Conservation (phyloP, 2,797 vertebrate species). For the Chelidonichthys spinosus region DNA sequence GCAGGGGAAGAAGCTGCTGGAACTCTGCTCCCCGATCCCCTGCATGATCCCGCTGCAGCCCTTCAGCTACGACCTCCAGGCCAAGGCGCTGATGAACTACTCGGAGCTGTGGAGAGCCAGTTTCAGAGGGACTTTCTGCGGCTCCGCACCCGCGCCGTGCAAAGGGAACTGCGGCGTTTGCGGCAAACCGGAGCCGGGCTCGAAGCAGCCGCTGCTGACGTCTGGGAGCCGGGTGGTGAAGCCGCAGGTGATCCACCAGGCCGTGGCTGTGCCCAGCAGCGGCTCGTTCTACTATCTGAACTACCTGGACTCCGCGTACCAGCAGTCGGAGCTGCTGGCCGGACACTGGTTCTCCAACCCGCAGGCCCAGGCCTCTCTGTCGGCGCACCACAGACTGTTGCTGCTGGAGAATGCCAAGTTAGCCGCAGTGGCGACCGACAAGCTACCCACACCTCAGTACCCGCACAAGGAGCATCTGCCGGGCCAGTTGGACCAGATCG, state of each 20-base stretch:
- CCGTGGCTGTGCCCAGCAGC: constrained; percentile 88
- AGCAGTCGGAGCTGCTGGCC: constrained; percentile 87
- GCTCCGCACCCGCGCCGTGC: constrained; percentile 88
- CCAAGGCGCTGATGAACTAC: constrained; percentile 95
- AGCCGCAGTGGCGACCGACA: constrained; percentile 82
- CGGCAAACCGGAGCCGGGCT: constrained; percentile 88
- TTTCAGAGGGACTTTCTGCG: constrained; percentile 87
- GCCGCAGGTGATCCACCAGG: constrained; percentile 96
- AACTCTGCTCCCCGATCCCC: constrained; percentile 92
- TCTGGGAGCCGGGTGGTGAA: constrained; percentile 91
- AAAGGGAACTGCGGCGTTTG: constrained; percentile 93
- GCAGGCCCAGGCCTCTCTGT: constrained; percentile 89
- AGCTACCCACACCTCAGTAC: constrained; percentile 89
- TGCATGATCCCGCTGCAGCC: constrained; percentile 95
- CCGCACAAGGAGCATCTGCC: constrained; percentile 85
- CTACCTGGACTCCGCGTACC: constrained; percentile 95
- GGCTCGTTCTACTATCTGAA: constrained; percentile 97
- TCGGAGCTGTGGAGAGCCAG: constrained; percentile 96
- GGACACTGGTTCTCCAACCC: constrained; percentile 90
- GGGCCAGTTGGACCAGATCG: constrained; percentile 94
- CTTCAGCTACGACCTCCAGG: constrained; percentile 92
- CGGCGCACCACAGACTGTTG: constrained; percentile 93
- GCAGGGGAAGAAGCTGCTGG: constrained; percentile 87
- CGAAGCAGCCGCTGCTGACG: constrained; percentile 84
- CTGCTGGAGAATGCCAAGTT: constrained; percentile 94